These are phyloP conservation scores for Chondrilla cf. caribensis DNA, from an alignment of 37 sponge, comb jelly and placozoan genomes.

Conservation along the genomic window DNA sequence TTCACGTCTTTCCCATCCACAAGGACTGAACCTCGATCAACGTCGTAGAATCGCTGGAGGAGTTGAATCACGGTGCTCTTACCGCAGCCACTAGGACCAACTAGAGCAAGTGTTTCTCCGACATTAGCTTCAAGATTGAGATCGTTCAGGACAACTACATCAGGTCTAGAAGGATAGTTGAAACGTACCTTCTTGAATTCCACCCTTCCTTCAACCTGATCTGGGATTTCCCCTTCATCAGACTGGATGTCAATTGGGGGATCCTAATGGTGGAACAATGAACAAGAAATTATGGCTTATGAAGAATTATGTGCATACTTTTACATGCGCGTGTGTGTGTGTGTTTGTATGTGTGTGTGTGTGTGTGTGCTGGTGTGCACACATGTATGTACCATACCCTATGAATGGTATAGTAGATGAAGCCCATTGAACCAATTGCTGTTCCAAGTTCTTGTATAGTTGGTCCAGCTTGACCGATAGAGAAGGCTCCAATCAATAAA, in stretches of 20 bases:
- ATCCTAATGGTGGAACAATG: slow-evolving; percentile 1
- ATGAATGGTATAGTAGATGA: slow-evolving; percentile 58
- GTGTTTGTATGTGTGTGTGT: too few relatives aligned
- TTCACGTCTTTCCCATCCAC: slow-evolving; percentile 70
- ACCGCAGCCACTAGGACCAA: slow-evolving; percentile 67
- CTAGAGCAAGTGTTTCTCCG: slow-evolving; percentile 63
- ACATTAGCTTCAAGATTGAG: slow-evolving; percentile 15
- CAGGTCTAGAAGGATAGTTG: slow-evolving; percentile 81
- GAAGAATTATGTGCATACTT: too few relatives aligned
- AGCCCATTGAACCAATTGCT: slow-evolving; percentile 55
- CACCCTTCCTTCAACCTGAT: slow-evolving; percentile 48
- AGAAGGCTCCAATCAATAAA: slow-evolving; percentile 69
- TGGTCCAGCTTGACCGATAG: slow-evolving; percentile 69
- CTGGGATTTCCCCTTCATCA: slow-evolving; percentile 33
- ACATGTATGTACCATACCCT: slow-evolving; percentile 39
- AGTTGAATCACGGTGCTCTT: slow-evolving; percentile 55
- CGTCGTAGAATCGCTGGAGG: slow-evolving; percentile 52
- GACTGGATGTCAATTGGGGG: slow-evolving; percentile 49
- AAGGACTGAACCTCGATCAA: slow-evolving; percentile 24
- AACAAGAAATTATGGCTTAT: too few relatives aligned
- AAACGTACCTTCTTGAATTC: slow-evolving; percentile 77
- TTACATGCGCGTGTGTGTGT: too few relatives aligned
- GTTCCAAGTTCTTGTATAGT: slow-evolving; percentile 42
- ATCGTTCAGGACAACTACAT: slow-evolving; percentile 62
- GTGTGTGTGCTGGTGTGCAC: slow-evolving; percentile 12